Percentiles rank a stretch among this genome's conserved stretches.
phyloP scores from a whole-genome alignment of 1,140 invertebrate genomes.

The Harlomillsia oculata region DNA sequence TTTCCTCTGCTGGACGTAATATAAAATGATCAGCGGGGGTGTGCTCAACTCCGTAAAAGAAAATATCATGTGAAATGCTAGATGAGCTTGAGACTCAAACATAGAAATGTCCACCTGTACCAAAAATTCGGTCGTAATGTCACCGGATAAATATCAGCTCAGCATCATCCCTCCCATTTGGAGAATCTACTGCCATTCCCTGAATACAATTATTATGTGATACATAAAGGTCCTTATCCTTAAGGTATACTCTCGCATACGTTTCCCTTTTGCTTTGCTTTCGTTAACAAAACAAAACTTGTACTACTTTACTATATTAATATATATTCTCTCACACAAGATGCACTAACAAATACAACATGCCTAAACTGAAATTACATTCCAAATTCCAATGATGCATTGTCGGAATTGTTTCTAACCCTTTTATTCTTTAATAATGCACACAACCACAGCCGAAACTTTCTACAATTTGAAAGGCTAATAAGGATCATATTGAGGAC shows the following conservation, averaged over 20 bases:
- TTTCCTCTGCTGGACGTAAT: slow-evolving; percentile 29
- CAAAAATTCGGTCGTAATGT: slow-evolving; percentile 22
- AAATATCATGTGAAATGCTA: slow-evolving; percentile 24
- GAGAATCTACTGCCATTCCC: slow-evolving; percentile 10
- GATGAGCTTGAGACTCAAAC: slow-evolving; percentile 10
- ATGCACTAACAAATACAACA: background rate
- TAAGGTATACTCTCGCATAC: too few species aligned
- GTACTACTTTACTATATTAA: too few species aligned
- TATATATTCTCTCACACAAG: background rate
- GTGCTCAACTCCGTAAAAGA: slow-evolving; percentile 16
- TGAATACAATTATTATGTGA: slow-evolving; percentile 18
- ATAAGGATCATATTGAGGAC: too few species aligned
- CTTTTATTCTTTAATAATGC: too few species aligned
- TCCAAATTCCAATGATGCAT: too few species aligned
- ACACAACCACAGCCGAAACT: too few species aligned
- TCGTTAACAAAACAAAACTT: background rate
- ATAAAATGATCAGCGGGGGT: slow-evolving; percentile 35
- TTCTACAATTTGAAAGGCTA: too few species aligned
- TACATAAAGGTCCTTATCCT: slow-evolving; percentile 8
- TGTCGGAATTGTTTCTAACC: too few species aligned
- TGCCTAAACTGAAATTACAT: background rate
- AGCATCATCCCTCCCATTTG: slow-evolving; percentile 17
- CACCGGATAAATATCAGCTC: slow-evolving; percentile 25
- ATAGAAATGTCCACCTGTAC: slow-evolving; percentile 30
- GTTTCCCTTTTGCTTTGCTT: slow-evolving; percentile 4